Conservation (phyloP, 2,113 vertebrate genomes). For the Narcine bancroftii region DNA sequence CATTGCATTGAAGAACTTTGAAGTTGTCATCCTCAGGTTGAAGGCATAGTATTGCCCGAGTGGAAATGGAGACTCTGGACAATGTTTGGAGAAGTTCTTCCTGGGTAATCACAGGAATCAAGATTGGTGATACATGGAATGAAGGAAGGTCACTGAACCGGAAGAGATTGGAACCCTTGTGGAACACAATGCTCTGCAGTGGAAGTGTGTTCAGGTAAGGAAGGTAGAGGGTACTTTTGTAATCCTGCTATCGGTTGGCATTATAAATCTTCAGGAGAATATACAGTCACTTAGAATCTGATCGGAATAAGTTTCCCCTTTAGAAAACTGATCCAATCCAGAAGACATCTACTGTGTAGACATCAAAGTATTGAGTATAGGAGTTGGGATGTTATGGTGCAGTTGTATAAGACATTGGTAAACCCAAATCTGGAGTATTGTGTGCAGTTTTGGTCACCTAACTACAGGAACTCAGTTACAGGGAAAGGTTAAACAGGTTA, state of each 20-base stretch:
- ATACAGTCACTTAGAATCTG: not conserved
- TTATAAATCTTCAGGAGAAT: not conserved
- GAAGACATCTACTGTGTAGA: too few species aligned
- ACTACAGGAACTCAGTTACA: too few species aligned
- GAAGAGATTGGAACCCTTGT: too few species aligned
- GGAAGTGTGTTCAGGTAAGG: not conserved
- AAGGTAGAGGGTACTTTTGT: not conserved
- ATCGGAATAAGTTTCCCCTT: not conserved
- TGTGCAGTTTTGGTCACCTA: too few species aligned
- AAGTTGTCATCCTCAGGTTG: not conserved
- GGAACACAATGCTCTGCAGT: not conserved
- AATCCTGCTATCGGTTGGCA: not conserved
- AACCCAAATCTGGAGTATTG: too few species aligned
- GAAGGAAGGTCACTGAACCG: not conserved
- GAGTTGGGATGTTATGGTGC: too few species aligned
- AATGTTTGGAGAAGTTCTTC: too few species aligned
- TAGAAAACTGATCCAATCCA: too few species aligned
- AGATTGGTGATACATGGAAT: not conserved
- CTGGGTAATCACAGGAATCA: not conserved
- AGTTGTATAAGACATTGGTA: too few species aligned
- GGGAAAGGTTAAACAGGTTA: too few species aligned
- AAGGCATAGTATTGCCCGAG: not conserved
- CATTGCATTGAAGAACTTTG: not conserved
- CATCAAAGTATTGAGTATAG: too few species aligned
- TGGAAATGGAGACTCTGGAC: too few species aligned